phyloP scores from a whole-genome alignment of 2,888 invertebrate genomes.

The Falcaria lacertinaria region DNA sequence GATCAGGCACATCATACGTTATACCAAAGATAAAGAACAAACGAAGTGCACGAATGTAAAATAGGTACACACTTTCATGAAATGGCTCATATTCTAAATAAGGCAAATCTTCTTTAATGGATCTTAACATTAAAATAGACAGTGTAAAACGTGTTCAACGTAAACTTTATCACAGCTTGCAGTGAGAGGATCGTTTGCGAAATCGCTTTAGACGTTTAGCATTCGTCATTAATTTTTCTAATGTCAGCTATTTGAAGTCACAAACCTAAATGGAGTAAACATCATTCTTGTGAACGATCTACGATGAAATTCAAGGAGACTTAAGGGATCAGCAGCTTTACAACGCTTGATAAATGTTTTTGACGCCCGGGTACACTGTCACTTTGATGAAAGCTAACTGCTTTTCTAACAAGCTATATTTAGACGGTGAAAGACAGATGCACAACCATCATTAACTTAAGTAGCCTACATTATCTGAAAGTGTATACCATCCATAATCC shows the following conservation, averaged over 20 bases:
- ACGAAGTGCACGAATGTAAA: no score
- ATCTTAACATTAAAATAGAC: slow-evolving; percentile 35
- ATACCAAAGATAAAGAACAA: no score
- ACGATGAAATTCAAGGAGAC: slow-evolving; percentile 31
- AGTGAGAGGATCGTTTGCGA: slow-evolving; percentile 42
- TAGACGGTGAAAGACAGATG: not conserved
- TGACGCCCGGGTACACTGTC: slow-evolving; percentile 12
- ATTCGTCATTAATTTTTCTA: slow-evolving; percentile 52
- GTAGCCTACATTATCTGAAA: not conserved
- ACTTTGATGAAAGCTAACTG: not conserved
- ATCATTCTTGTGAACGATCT: slow-evolving; percentile 42
- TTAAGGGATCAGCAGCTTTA: slow-evolving; percentile 50
- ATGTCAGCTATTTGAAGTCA: slow-evolving; percentile 49
- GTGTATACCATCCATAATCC: not conserved
- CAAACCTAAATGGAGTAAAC: slow-evolving; percentile 44
- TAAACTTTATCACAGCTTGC: slow-evolving; percentile 33
- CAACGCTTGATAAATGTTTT: slow-evolving; percentile 52
- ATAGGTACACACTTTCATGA: not conserved
- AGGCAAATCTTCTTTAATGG: slow-evolving; percentile 24
- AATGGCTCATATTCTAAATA: slow-evolving; percentile 4
- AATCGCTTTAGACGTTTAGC: slow-evolving; percentile 43
- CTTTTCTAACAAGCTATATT: not conserved
- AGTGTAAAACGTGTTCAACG: slow-evolving; percentile 30
- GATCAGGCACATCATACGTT: no score
- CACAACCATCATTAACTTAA: not conserved